Percentiles rank a stretch among this genome's conserved stretches.
Evolutionary conservation across 2,888 invertebrate species (phyloP).

Genomic region (Agrochola lota): DNA sequence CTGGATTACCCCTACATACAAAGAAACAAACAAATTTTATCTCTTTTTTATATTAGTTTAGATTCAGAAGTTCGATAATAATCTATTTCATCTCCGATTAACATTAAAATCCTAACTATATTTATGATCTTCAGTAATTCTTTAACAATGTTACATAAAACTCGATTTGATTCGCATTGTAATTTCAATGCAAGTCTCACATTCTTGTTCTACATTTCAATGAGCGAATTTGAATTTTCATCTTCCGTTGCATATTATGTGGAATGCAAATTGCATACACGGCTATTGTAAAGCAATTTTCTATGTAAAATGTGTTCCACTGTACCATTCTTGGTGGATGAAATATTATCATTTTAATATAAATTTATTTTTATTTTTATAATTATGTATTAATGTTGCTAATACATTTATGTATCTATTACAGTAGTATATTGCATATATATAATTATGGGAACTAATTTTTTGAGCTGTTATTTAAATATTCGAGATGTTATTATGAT

Average conservation of each 20-base stretch:
- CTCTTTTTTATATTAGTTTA: too few relatives aligned
- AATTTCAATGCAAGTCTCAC: slow-evolving; percentile 20
- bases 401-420: not conserved
- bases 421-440: too few relatives aligned
- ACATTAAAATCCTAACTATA: too few relatives aligned
- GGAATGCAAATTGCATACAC: slow-evolving; percentile 57
- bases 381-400: not conserved
- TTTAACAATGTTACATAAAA: slow-evolving; percentile 7
- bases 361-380: not conserved
- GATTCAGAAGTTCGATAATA: not conserved
- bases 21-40: too few relatives aligned
- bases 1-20: too few relatives aligned
- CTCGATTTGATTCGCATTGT: slow-evolving; percentile 32
- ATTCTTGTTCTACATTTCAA: slow-evolving; percentile 43
- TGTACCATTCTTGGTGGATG: slow-evolving; percentile 25
- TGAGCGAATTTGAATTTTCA: slow-evolving; percentile 55
- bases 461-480: too few relatives aligned
- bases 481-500: too few relatives aligned
- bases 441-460: too few relatives aligned
- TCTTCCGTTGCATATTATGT: slow-evolving; percentile 46
- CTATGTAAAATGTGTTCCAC: slow-evolving; percentile 41
- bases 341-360: slow-evolving; percentile 19
- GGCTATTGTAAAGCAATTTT: slow-evolving; percentile 57
- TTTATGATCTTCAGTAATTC: not conserved
- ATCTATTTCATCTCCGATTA: not conserved